Evolutionary conservation across 2,888 invertebrate genomes (phyloP).

Genomic region (Myopa tessellatipennis): DNA sequence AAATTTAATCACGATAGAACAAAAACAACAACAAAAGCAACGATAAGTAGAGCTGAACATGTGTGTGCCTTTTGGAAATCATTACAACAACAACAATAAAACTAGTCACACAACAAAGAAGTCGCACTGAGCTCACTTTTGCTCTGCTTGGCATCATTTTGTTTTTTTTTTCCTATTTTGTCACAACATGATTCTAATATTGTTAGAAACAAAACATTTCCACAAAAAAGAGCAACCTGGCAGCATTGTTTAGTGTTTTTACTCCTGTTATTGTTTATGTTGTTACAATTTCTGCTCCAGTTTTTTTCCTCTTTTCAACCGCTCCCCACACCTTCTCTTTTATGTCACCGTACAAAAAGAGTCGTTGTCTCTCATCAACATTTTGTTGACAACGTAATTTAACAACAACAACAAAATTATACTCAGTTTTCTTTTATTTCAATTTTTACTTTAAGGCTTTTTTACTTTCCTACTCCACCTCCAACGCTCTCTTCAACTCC

Average conservation of each 20-base stretch:
- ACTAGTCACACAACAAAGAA: background rate
- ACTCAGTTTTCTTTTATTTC: background rate
- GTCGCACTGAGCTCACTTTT: slow-evolving; percentile 9
- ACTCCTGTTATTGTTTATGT: background rate
- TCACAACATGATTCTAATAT: no score
- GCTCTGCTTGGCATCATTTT: slow-evolving; percentile 1
- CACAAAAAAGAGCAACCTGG: no score
- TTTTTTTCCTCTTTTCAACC: background rate
- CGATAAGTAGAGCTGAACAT: no score
- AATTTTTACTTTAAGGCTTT: background rate
- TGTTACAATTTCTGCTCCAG: slow-evolving; percentile 20
- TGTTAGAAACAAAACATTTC: no score
- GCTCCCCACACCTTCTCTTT: background rate
- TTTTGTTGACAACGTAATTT: slow-evolving; percentile 9
- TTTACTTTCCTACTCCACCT: no score
- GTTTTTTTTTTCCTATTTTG: background rate
- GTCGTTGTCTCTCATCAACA: background rate
- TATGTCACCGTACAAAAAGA: no score
- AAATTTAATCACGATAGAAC: background rate
- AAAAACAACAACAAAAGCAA: background rate
- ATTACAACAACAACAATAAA: background rate
- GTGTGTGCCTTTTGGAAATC: background rate
- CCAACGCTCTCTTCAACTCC: no score
- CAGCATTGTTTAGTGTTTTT: background rate
- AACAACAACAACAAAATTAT: background rate